Evolutionary conservation across 2,888 invertebrate species (phyloP).

Genomic region (Apantesis nais): DNA sequence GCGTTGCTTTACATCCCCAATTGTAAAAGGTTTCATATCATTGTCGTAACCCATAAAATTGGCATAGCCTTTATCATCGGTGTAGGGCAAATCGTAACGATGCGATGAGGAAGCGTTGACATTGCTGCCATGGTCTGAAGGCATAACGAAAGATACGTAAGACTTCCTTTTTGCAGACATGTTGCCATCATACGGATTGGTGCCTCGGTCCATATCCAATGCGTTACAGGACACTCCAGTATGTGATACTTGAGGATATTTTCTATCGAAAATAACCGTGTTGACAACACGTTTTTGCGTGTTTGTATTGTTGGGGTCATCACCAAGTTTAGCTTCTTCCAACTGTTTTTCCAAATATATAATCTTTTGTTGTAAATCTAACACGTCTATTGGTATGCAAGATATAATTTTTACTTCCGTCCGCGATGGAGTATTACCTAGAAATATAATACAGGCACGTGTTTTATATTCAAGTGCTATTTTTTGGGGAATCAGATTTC

Average conservation of each 20-base stretch:
- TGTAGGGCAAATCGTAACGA: not conserved
- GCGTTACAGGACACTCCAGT: slow-evolving; percentile 22
- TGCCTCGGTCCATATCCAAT: slow-evolving; percentile 21
- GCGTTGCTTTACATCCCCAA: slow-evolving; percentile 21
- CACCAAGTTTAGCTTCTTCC: slow-evolving; percentile 6
- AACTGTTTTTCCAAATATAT: slow-evolving; percentile 66
- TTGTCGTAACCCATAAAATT: slow-evolving; percentile 5
- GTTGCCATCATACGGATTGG: slow-evolving; percentile 4
- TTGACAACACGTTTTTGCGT: slow-evolving; percentile 7
- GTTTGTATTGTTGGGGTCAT: not conserved
- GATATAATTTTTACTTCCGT: slow-evolving; percentile 82
- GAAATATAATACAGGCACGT: slow-evolving; percentile 27
- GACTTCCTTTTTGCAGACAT: slow-evolving; percentile 26
- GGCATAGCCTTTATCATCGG: not conserved
- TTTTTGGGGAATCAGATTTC: no score
- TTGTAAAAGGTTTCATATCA: slow-evolving; percentile 10
- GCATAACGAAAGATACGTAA: slow-evolving; percentile 28
- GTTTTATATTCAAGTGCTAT: not conserved
- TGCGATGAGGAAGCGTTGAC: not conserved
- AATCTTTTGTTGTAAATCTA: slow-evolving; percentile 76
- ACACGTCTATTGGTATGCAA: slow-evolving; percentile 80
- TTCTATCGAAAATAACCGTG: not conserved
- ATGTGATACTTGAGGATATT: slow-evolving; percentile 4
- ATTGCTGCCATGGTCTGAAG: slow-evolving; percentile 1
- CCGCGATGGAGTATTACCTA: slow-evolving; percentile 77